Conservation (phyloP, 1,140 invertebrate species). For the Phortica variegata region DNA sequence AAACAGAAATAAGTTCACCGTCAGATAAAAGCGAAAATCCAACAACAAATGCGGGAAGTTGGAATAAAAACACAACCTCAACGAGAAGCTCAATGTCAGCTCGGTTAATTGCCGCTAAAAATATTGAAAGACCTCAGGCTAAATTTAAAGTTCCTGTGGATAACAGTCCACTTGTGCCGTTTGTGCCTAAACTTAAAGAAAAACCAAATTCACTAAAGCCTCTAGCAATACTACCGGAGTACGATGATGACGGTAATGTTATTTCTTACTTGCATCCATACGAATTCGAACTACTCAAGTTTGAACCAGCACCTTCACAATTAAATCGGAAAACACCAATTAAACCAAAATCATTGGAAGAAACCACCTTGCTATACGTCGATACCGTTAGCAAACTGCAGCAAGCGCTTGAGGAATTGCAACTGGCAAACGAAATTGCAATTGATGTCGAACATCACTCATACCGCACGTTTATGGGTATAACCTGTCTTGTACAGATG, state of each 20-base stretch:
- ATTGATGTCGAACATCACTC: constrained; percentile 90
- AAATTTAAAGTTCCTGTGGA: constrained; percentile 85
- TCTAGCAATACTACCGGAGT: constrained; percentile 70
- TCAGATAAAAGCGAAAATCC: not conserved
- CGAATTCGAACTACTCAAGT: constrained; percentile 78
- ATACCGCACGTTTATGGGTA: constrained; percentile 79
- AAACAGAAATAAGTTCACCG: not conserved
- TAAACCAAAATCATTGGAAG: constrained; percentile 59
- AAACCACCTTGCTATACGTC: constrained; percentile 71
- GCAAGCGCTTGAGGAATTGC: constrained; percentile 67
- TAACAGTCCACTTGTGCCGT: constrained; percentile 73
- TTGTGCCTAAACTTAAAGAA: constrained; percentile 78
- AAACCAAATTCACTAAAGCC: constrained; percentile 90
- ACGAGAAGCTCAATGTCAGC: constrained; percentile 27
- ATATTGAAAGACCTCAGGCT: constrained; percentile 79
- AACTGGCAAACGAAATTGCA: constrained; percentile 69
- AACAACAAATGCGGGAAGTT: constrained; percentile 44
- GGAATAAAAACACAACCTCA: constrained; percentile 34
- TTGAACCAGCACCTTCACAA: constrained; percentile 60
- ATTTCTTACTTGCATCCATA: constrained; percentile 85
- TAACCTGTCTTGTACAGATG: constrained; percentile 94
- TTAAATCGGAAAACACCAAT: constrained; percentile 56
- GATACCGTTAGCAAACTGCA: constrained; percentile 68
- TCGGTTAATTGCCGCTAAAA: constrained; percentile 68
- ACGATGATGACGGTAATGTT: constrained; percentile 64